phyloP scores from a whole-genome alignment of 2,888 invertebrate species.

The Eristalis tenax region DNA sequence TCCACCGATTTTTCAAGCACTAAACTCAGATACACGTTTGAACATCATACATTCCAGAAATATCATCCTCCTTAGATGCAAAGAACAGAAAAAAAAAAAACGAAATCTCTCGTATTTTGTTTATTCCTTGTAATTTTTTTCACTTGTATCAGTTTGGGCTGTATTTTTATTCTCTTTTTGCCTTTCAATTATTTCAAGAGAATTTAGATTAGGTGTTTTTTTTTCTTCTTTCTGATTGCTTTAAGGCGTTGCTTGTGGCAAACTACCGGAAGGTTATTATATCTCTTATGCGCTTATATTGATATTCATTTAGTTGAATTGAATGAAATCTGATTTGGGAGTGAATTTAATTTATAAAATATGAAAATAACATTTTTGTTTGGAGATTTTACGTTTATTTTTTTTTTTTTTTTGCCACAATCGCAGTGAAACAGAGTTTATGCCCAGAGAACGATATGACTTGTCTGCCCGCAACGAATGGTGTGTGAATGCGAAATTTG shows the following conservation, averaged over 20 bases:
- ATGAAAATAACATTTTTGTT: not conserved
- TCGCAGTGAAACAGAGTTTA: not conserved
- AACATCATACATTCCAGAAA: not conserved
- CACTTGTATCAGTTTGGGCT: not conserved
- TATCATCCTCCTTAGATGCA: not conserved
- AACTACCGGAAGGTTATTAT: not conserved
- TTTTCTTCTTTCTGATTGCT: not conserved
- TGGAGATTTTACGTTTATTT: not conserved
- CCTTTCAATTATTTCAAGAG: not conserved
- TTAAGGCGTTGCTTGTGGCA: constrained; percentile 21
- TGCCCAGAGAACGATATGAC: not conserved
- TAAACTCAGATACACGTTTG: not conserved
- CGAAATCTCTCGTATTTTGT: not conserved
- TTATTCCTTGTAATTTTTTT: not conserved
- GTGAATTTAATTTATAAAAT: not conserved
- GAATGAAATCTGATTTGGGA: not conserved
- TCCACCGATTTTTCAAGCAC: not conserved
- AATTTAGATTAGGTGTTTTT: not conserved
- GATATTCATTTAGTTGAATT: not conserved
- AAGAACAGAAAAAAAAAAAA: no score
- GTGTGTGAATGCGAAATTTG: constrained; percentile 18
- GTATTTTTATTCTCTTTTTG: not conserved
- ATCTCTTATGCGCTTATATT: not conserved
- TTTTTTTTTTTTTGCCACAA: not conserved
- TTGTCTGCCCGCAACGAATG: not conserved